Base-by-base conservation (phyloP, 1,140 invertebrate species). In the Drosophila santomea region DNA sequence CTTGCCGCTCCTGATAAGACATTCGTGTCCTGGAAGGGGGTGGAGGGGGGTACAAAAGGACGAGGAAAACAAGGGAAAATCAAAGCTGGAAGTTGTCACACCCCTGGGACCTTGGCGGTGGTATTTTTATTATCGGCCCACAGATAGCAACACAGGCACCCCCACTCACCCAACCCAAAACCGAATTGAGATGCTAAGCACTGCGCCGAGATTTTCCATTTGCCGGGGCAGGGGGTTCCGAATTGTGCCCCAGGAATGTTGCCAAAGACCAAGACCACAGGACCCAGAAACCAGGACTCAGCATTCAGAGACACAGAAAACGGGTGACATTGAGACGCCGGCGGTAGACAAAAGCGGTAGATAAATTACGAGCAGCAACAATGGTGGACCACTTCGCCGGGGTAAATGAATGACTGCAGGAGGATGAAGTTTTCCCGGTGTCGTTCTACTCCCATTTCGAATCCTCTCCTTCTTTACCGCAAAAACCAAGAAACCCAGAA, bases 151-250 rank as follows among this genome's bases (percentile, higher is more conserved):
- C 61, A 48, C 43, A 60, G 45, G 1, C 20, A 20, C 20, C 20
- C 54, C 52, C 32, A 32, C 61, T 39, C 11, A 35, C 56, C 20
- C 20, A 20, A 20, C 20, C 20, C 62, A 43, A 41, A 62, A 60
- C 59, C 78, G 80, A 86, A 86, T 88, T 86, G 79, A 86, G 83
- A 86, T 86, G 83, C 78, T 83, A 79, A 72, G 64, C 67, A 69
- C 55, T 63, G 76, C 59, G 57, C 72, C n/a, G 72, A 84, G 80
- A 72, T 71, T 64, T 62, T 50, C 60, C 45, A 15, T 64, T 50
- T 47, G 28, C 8, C 2, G 50, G 28, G 5, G n/a, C 14, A 15
- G 32, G 5, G 32, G 32, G 25, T 10, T 23, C 28, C 15, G 17
- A 11, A 20, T 54, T 57, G 4, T 36, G 43, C 54, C 62, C 15